These are phyloP conservation scores for Rallus limicola DNA, from an alignment of 2,113 vertebrate genomes.

Conservation along the genomic window DNA sequence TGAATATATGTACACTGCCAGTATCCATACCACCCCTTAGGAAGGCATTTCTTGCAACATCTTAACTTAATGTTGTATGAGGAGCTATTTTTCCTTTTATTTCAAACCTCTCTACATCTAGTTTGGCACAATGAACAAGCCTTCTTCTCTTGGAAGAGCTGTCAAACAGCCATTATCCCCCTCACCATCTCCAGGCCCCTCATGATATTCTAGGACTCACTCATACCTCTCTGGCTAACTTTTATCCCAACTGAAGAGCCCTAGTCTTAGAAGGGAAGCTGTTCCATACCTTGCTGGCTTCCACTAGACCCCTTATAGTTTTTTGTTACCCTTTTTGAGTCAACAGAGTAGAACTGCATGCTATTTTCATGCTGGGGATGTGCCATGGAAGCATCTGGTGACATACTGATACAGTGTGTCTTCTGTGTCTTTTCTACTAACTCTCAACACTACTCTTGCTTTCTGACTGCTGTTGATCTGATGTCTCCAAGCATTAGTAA, in stretches of 20 bases:
- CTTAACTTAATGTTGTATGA: neutral
- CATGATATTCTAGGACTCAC: neutral
- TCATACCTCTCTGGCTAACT: neutral
- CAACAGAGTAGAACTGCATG: neutral
- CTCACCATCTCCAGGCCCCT: neutral
- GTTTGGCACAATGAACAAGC: neutral
- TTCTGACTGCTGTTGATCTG: neutral
- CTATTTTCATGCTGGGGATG: neutral
- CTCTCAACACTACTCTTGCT: neutral
- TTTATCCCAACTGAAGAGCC: neutral
- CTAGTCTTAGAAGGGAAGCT: neutral
- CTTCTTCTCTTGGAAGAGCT: neutral
- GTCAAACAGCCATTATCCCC: neutral
- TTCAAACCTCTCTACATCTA: neutral
- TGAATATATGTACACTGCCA: accelerated
- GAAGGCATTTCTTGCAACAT: neutral
- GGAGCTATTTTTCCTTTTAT: neutral
- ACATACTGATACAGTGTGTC: neutral
- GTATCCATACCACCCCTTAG: neutral
- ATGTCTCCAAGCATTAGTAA: neutral
- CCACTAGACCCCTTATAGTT: neutral
- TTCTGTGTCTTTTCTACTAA: neutral
- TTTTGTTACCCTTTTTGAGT: neutral
- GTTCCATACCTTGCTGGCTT: neutral
- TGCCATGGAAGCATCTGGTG: neutral